Evolutionary conservation across 2,113 vertebrate species (phyloP).

Genomic region (Syngnathoides biaculeatus): DNA sequence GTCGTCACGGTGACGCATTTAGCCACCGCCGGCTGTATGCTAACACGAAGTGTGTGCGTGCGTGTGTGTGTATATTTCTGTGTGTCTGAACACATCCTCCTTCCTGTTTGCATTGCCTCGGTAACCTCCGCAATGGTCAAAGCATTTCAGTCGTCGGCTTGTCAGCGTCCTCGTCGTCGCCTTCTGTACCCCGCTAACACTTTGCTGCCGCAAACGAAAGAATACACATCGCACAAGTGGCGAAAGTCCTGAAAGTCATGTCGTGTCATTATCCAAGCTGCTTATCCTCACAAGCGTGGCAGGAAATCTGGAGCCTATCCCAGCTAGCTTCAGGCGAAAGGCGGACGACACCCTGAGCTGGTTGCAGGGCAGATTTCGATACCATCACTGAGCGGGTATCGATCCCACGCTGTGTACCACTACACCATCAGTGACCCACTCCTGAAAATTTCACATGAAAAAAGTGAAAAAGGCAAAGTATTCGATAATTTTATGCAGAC

Average conservation of each 20-base stretch:
- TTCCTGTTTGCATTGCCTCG: background rate
- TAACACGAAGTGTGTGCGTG: slow-evolving; percentile 40
- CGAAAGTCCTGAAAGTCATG: background rate
- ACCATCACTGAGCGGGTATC: too few species aligned
- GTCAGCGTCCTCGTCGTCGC: slow-evolving; percentile 15
- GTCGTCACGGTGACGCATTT: slow-evolving; percentile 26
- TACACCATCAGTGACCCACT: too few species aligned
- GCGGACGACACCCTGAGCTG: too few species aligned
- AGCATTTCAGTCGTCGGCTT: slow-evolving; percentile 18
- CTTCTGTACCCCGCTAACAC: slow-evolving; percentile 1
- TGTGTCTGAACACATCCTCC: slow-evolving; percentile 27
- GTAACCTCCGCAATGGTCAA: background rate
- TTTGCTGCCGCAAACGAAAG: background rate
- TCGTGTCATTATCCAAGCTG: too few species aligned
- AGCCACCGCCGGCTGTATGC: slow-evolving; percentile 43
- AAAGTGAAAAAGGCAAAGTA: background rate
- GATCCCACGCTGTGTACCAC: too few species aligned
- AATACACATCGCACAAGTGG: background rate
- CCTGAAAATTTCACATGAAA: background rate
- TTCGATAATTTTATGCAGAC: background rate
- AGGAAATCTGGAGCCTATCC: too few species aligned
- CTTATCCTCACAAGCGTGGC: too few species aligned
- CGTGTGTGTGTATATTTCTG: slow-evolving; percentile 17
- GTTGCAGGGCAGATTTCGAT: too few species aligned
- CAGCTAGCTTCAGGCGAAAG: too few species aligned